Percentiles rank a stretch among this genome's conserved stretches.
Conservation (phyloP, 2,113 vertebrate species). For the Indicator maculatus region DNA sequence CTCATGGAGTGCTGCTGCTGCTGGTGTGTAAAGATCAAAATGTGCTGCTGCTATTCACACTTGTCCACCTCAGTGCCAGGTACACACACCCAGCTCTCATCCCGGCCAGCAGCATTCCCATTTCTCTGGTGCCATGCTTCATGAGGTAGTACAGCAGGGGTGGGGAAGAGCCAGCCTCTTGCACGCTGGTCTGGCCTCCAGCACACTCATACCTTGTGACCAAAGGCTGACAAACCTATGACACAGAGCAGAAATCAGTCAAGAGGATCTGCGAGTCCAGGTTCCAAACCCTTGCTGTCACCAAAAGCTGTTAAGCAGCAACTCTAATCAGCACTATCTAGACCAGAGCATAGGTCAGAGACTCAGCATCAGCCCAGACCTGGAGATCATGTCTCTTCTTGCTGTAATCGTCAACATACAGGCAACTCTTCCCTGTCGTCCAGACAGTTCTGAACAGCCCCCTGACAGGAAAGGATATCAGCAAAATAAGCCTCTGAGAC, state of each 20-base stretch:
- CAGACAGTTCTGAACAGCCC: neutral
- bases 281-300: neutral
- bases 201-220: neutral
- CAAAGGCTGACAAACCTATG: neutral
- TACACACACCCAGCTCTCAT: neutral
- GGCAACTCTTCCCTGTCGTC: neutral
- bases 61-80: neutral
- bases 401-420: neutral
- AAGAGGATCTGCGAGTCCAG: neutral
- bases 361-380: neutral
- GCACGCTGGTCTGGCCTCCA: neutral
- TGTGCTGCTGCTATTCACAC: neutral
- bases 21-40: neutral
- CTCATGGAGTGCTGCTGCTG: accelerated
- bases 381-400: neutral
- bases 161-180: neutral
- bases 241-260: neutral
- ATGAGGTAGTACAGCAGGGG: neutral
- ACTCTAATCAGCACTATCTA: neutral
- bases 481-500: neutral
- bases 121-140: neutral
- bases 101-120: neutral
- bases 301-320: neutral
- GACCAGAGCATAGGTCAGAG: neutral
- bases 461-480: neutral